A percentile compares a stretch with the other conserved stretches of the same genome.
Conservation (phyloP, 2,888 invertebrate genomes). For the Conus canariensis region DNA sequence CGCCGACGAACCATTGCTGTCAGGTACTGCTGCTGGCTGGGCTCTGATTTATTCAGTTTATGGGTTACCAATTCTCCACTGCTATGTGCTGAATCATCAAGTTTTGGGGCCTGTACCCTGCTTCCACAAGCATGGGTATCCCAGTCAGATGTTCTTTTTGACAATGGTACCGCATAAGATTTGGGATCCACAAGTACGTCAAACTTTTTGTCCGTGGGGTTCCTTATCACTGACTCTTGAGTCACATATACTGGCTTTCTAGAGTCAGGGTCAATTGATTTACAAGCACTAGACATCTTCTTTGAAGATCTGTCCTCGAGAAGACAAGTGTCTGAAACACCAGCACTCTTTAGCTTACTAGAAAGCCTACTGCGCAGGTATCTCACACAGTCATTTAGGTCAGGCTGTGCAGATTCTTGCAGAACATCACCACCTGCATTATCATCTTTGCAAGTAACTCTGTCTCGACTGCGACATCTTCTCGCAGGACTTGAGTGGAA, state of each 20-base stretch:
- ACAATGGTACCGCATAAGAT: too few species aligned
- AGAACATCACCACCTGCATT: not conserved
- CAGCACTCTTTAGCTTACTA: too few species aligned
- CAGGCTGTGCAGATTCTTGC: not conserved
- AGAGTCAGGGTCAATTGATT: not conserved
- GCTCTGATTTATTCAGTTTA: not conserved
- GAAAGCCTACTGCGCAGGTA: not conserved
- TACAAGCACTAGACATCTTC: not conserved
- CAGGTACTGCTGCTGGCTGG: conserved; percentile 15
- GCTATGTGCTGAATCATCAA: not conserved
- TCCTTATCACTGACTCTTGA: too few species aligned
- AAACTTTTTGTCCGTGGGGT: too few species aligned
- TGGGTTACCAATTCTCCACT: not conserved
- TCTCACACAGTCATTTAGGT: not conserved
- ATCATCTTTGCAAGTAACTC: not conserved
- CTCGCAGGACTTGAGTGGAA: not conserved
- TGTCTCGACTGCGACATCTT: not conserved
- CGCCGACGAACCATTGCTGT: conserved; percentile 44
- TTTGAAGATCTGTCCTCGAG: not conserved
- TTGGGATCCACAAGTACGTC: too few species aligned
- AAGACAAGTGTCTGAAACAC: not conserved
- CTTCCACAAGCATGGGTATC: too few species aligned
- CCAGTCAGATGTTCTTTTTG: too few species aligned
- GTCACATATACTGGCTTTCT: not conserved
- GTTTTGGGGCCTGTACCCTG: not conserved